Evolutionary conservation across 2,888 invertebrate species (phyloP).

Genomic region (Thymelicus sylvestris): DNA sequence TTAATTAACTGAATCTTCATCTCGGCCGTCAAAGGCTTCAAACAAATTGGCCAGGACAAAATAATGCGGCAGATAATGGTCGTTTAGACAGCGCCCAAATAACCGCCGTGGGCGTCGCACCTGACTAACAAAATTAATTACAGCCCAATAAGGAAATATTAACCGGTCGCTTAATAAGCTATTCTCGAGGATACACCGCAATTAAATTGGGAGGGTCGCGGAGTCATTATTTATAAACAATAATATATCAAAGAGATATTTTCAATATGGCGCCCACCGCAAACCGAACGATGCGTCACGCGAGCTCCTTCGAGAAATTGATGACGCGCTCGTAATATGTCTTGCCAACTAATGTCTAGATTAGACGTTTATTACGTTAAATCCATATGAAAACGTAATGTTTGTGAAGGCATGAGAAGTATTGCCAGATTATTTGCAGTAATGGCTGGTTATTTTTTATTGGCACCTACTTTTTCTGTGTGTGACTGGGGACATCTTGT

Average conservation of each 20-base stretch:
- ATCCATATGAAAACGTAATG: constrained; percentile 29
- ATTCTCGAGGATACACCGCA: constrained; percentile 79
- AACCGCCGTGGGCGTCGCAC: constrained; percentile 73
- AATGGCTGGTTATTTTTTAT: background rate
- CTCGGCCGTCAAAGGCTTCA: constrained; percentile 77
- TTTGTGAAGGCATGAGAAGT: constrained; percentile 4
- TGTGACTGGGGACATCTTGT: too few relatives aligned
- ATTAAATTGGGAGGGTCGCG: constrained; percentile 81
- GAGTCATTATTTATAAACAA: constrained; percentile 83
- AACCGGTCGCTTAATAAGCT: constrained; percentile 83
- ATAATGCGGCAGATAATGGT: constrained; percentile 79
- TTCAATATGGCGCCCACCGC: constrained; percentile 80
- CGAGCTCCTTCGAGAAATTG: constrained; percentile 47
- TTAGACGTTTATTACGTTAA: constrained; percentile 33
- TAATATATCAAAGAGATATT: constrained; percentile 84
- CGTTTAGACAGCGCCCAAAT: constrained; percentile 61
- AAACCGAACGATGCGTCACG: constrained; percentile 63
- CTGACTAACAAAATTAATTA: constrained; percentile 84
- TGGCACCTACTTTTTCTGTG: too few relatives aligned
- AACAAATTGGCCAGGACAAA: constrained; percentile 79
- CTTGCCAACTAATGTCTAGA: constrained; percentile 36
- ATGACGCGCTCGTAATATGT: constrained; percentile 43
- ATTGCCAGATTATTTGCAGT: background rate
- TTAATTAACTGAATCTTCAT: constrained; percentile 76
- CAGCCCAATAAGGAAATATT: constrained; percentile 81